phyloP scores from a whole-genome alignment of 2,797 vertebrate species.

The Catamblyrhynchus diadema region DNA sequence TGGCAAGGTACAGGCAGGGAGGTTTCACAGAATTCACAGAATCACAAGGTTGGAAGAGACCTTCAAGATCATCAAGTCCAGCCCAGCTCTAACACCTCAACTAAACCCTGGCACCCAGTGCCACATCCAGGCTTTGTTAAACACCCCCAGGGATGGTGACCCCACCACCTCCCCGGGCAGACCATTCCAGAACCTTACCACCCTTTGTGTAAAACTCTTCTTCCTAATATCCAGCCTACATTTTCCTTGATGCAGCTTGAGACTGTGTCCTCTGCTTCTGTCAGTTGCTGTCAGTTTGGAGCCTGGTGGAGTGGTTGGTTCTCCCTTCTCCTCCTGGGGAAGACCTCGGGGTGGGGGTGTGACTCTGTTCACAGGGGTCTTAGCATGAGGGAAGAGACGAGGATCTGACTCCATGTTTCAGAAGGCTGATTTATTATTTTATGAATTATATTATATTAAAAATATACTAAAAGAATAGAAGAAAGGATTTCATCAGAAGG shows the following conservation, averaged over 20 bases:
- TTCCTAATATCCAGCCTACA: not conserved
- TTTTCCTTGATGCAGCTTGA: not conserved
- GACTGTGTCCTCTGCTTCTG: not conserved
- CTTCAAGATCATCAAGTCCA: not conserved
- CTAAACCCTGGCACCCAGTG: not conserved
- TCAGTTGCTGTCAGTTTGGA: not conserved
- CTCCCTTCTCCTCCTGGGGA: not conserved
- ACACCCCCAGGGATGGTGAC: not conserved
- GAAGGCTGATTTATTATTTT: no score
- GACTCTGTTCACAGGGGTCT: no score
- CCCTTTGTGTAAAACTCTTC: not conserved
- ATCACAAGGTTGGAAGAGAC: not conserved
- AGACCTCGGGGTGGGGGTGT: not conserved
- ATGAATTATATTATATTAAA: no score
- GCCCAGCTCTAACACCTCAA: not conserved
- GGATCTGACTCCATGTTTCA: no score
- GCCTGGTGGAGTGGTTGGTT: not conserved
- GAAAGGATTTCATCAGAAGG: no score
- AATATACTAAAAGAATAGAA: no score
- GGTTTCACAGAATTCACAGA: not conserved
- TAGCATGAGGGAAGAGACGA: no score
- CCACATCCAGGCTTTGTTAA: not conserved
- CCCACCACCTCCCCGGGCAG: not conserved
- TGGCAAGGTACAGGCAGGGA: not conserved
- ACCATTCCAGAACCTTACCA: not conserved